Evolutionary conservation across 1,140 invertebrate genomes (phyloP), one percentile per base, ranked within the genome.

Genomic region (Ceratina calcarata): DNA sequence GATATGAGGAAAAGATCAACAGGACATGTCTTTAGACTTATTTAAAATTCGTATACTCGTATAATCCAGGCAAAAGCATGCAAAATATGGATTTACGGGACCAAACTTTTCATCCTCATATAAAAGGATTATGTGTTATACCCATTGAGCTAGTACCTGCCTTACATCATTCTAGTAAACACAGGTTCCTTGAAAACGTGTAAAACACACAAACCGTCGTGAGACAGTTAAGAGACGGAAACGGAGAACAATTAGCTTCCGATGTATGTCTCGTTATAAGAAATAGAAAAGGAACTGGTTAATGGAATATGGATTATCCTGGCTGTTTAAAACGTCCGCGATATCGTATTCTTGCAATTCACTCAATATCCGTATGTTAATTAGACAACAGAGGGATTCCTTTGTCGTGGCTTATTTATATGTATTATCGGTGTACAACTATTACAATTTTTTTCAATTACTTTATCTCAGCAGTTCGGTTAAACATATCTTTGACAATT

Each of bases 141-240:
- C n/a, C n/a, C n/a, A n/a, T n/a, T n/a, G n/a, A n/a, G n/a, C n/a
- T n/a, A n/a, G n/a, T n/a, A n/a, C n/a, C n/a, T n/a, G n/a, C n/a
- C n/a, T n/a, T n/a, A n/a, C n/a, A 55, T 60, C 67, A 82, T 80
- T 72, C 73, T 71, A 49, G 72, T 51, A 57, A 84, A 62, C 78
- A 85, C 78, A 81, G 83, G 84, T 68, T 77, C 83, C 67, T 78
- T 70, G 84, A 80, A 83, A 86, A 84, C 81, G 81, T 84, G 80
- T 85, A 86, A 87, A 89, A 87, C 87, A 88, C 82, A 78, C 84
- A 78, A 89, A 77, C 76, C 72, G 65, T 77, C 71, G 78, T 45
- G 37, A 77, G 79, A 82, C 86, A 84, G 87, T 87, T 82, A 79
- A 62, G 75, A 68, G 83, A 75, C 81, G 66, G 66, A 45, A 45